Base-by-base conservation (phyloP, 2,797 vertebrate species). In the Agapornis canus region DNA sequence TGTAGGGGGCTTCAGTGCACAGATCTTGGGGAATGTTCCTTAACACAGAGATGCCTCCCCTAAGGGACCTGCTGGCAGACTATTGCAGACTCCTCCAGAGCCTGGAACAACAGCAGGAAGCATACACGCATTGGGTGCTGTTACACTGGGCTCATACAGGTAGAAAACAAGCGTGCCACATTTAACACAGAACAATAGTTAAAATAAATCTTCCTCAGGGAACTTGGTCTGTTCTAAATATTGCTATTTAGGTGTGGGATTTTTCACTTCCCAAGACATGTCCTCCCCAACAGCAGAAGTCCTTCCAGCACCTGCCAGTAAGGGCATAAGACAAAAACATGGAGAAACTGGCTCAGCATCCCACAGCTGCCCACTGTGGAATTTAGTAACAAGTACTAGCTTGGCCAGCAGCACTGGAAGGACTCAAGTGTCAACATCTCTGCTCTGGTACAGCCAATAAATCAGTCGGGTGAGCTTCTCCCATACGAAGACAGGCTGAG, bases 361-460 rank as follows among this genome's bases (percentile, higher is more conserved):
- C 89, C 43, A 59, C 66, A 84, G 73, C 66, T 90, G 66, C 59
- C 73, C 45, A 12, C 57, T 72, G 13, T 0, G 1, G 45, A n/a
- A 83, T 69, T 81, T 25, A 72, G 23, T 31, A 52, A 76, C 37
- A 47, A 2, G 0, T 5, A 60, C 39, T 45, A 51, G 23, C 45
- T 56, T 79, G 39, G 70, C 39, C 63, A 91, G 71, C 59, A 92
- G 81, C 61, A 63, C 23, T 37, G 37, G 32, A 40, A 86, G 31
- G 32, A 76, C 31, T 57, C n/a, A 43, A 35, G 42, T 3, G 26
- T 71, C 82, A 49, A 78, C 20, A 65, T 17, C 63, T 32, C 40
- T 17, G 13, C 61, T 42, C 54, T 60, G 51, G 31, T 66, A 56
- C 17, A 20, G 31, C 7, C 64, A 82, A 21, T 51, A 64, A 65